Conservation (phyloP, 2,888 invertebrate genomes). For the Bugula neritina region DNA sequence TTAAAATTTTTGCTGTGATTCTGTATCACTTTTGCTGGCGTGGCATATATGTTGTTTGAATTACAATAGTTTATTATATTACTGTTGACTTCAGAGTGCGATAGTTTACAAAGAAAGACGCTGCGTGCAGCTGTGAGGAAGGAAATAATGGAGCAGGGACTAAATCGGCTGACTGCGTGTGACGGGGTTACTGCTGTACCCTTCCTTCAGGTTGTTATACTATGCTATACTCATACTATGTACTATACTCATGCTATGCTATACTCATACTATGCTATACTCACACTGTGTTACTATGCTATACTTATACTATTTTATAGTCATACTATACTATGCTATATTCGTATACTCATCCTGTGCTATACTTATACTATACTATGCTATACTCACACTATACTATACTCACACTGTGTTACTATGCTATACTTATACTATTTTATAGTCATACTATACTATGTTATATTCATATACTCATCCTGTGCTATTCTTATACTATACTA, state of each 20-base stretch:
- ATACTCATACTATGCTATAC: neutral
- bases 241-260: neutral
- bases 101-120: neutral
- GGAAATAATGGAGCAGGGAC: slow-evolving; percentile 61
- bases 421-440: neutral
- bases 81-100: too few relatives aligned
- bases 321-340: too few relatives aligned
- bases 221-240: neutral
- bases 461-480: slow-evolving; percentile 65
- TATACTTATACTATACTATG: neutral
- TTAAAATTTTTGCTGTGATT: too few relatives aligned
- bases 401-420: neutral
- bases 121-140: slow-evolving; percentile 33
- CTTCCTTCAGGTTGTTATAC: slow-evolving; percentile 69
- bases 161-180: slow-evolving; percentile 69
- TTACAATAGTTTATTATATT: too few relatives aligned
- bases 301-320: neutral
- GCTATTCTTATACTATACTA: neutral
- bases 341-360: slow-evolving; percentile 63
- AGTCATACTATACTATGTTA: neutral
- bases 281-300: neutral
- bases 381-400: neutral
- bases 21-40: too few relatives aligned
- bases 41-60: too few relatives aligned
- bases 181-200: slow-evolving; percentile 83